Conservation (phyloP, 2,113 vertebrate genomes). For the Pseudopodoces humilis region DNA sequence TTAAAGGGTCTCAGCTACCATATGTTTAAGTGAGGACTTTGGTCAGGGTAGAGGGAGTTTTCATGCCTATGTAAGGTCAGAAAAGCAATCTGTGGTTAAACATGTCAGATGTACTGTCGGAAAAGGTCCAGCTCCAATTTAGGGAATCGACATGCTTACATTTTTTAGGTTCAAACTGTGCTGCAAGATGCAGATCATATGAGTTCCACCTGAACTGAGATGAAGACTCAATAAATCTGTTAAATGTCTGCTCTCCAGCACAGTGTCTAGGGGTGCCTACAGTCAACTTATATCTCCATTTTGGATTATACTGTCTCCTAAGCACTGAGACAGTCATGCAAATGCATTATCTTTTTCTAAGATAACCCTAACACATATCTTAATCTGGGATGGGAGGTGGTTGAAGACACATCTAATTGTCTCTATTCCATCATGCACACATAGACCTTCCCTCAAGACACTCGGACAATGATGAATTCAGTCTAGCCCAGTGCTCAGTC, state of each 20-base stretch:
- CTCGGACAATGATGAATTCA: background rate
- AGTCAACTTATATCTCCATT: background rate
- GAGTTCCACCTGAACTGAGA: background rate
- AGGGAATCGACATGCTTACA: background rate
- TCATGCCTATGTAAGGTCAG: fast-evolving
- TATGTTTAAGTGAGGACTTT: background rate
- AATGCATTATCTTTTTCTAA: background rate
- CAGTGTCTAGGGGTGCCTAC: background rate
- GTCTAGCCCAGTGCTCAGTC: background rate
- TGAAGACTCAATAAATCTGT: background rate
- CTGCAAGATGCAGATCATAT: background rate
- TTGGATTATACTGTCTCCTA: background rate
- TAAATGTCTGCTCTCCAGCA: background rate
- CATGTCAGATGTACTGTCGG: background rate
- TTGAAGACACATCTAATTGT: background rate
- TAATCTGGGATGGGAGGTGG: background rate
- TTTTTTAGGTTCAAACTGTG: background rate
- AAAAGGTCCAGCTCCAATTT: background rate
- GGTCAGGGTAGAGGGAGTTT: background rate
- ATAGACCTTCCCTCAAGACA: background rate
- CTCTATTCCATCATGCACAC: background rate
- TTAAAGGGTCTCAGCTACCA: background rate
- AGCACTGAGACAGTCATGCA: background rate
- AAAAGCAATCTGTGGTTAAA: background rate
- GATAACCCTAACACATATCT: background rate